Conservation (phyloP, 2,113 vertebrate genomes). For the human region DNA sequence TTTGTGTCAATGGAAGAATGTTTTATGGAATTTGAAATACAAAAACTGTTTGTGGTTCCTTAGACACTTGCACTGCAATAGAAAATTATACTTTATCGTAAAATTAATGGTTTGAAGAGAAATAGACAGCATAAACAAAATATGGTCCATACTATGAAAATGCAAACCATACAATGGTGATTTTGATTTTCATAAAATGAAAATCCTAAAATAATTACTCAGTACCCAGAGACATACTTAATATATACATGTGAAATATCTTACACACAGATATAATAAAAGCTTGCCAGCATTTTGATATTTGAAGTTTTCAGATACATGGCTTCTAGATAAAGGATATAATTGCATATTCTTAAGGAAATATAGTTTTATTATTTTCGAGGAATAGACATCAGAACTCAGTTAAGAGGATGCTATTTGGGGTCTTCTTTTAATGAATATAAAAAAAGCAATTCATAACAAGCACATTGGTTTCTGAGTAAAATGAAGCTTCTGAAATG, state of each 20-base stretch:
- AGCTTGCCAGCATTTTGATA: not conserved
- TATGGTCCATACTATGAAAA: not conserved
- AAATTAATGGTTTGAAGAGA: slow-evolving; percentile 36
- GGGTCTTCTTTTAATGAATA: not conserved
- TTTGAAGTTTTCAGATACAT: not conserved
- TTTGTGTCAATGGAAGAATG: not conserved
- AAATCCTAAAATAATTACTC: not conserved
- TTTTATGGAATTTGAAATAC: slow-evolving; percentile 71
- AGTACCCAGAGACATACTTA: slow-evolving; percentile 15
- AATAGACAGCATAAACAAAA: slow-evolving; percentile 45
- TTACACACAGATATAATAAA: not conserved
- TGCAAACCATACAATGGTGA: not conserved
- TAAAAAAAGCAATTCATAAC: not conserved
- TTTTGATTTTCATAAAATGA: not conserved
- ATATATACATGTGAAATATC: not conserved
- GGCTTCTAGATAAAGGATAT: not conserved
- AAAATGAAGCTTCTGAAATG: slow-evolving; percentile 11
- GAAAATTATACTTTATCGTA: slow-evolving; percentile 44
- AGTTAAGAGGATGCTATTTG: not conserved
- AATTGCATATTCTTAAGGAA: not conserved
- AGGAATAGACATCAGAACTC: not conserved
- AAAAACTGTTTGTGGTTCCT: slow-evolving; percentile 34
- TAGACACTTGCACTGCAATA: not conserved
- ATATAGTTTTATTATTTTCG: not conserved
- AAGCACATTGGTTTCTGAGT: not conserved